Evolutionary conservation across 1,140 invertebrate genomes (phyloP).

Genomic region (Pseudomyrmex flavicornis): DNA sequence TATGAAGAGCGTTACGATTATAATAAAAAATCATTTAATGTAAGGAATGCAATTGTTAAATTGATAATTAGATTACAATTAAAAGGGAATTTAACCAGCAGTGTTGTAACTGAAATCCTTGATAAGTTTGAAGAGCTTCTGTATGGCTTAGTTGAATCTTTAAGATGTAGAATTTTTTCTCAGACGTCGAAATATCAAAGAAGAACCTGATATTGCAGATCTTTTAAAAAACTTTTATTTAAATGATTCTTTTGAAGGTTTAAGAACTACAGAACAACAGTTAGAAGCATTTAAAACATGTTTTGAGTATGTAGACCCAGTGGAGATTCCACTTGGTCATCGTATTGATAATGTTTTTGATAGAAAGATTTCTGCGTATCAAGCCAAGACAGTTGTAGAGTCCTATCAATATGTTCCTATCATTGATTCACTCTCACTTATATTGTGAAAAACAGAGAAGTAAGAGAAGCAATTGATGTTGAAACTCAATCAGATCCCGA

Average conservation of each 20-base stretch:
- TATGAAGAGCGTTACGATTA: too few relatives aligned
- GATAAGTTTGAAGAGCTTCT: slow-evolving; percentile 14
- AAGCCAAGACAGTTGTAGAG: slow-evolving; percentile 4
- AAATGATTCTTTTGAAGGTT: slow-evolving; percentile 2
- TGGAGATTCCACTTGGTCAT: slow-evolving; percentile 1
- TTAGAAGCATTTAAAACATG: slow-evolving; percentile 5
- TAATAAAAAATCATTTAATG: background rate
- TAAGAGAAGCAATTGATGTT: slow-evolving; percentile 10
- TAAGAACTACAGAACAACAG: background rate
- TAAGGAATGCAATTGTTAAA: background rate
- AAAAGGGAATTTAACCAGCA: background rate
- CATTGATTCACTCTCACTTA: slow-evolving; percentile 22
- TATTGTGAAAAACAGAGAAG: slow-evolving; percentile 17
- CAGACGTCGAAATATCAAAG: background rate
- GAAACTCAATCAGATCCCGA: slow-evolving; percentile 29
- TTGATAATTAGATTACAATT: slow-evolving; percentile 21
- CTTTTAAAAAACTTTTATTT: slow-evolving; percentile 10
- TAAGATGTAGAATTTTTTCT: background rate
- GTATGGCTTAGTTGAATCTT: background rate
- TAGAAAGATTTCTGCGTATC: background rate
- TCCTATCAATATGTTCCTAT: slow-evolving; percentile 24
- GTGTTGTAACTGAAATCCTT: background rate
- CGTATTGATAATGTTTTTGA: slow-evolving; percentile 8
- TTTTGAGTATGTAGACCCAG: slow-evolving; percentile 6
- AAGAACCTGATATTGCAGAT: background rate